Percentiles rank a stretch among this genome's conserved stretches.
Evolutionary conservation across 2,888 invertebrate genomes (phyloP).

Genomic region (Andrena praecox): DNA sequence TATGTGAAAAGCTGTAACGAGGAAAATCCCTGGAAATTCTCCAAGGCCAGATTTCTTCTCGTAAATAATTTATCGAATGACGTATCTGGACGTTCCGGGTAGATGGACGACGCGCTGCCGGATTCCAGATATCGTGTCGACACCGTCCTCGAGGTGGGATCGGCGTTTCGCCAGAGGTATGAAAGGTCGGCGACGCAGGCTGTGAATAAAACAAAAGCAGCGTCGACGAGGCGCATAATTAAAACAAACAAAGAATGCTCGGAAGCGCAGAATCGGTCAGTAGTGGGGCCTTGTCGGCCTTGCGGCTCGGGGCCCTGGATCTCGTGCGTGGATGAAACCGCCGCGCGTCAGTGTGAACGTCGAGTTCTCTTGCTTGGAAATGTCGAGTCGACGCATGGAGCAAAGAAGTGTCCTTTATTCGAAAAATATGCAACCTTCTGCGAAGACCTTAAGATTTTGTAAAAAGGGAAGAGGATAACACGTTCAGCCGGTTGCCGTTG

Average conservation of each 20-base stretch:
- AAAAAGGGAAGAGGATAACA: too few relatives aligned
- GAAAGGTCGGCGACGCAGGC: slow-evolving; percentile 26
- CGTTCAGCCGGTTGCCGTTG: not conserved
- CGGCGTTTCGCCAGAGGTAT: slow-evolving; percentile 1
- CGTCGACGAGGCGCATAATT: slow-evolving; percentile 67
- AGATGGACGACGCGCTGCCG: slow-evolving; percentile 34
- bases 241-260: slow-evolving; percentile 78
- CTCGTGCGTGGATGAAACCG: slow-evolving; percentile 46
- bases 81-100: slow-evolving; percentile 1
- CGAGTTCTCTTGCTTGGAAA: not conserved
- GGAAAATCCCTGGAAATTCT: slow-evolving; percentile 36
- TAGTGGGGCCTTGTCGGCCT: slow-evolving; percentile 70
- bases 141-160: not conserved
- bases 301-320: slow-evolving; percentile 52
- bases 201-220: slow-evolving; percentile 31
- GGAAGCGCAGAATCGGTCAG: slow-evolving; percentile 65
- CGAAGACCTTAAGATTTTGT: too few relatives aligned
- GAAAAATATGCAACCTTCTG: not conserved
- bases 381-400: not conserved
- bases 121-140: slow-evolving; percentile 26
- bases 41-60: slow-evolving; percentile 41
- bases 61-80: slow-evolving; percentile 61
- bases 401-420: not conserved
- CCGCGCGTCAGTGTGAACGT: not conserved
- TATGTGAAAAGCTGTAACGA: not conserved